Conservation (phyloP, 2,888 invertebrate species). For the Leuctra nigra region DNA sequence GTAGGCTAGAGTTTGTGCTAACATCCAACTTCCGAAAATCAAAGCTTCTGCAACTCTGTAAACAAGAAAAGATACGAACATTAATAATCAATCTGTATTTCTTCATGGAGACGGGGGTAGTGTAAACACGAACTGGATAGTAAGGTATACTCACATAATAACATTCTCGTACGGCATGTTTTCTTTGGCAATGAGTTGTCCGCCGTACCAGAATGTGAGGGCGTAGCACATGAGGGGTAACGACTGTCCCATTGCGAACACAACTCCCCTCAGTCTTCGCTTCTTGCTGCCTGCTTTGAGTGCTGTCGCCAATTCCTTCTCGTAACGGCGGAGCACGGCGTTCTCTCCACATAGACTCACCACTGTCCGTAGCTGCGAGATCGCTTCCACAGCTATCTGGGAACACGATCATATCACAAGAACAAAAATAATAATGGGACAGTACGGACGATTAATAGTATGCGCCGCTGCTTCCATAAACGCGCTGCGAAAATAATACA, state of each 20-base stretch:
- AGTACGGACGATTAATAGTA: too few species aligned
- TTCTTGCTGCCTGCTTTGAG: conserved; percentile 45
- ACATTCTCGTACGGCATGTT: conserved; percentile 56
- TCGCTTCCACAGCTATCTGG: conserved; percentile 65
- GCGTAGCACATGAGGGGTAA: conserved; percentile 67
- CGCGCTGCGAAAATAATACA: too few species aligned
- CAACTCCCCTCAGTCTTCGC: conserved; percentile 56
- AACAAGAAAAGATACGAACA: too few species aligned
- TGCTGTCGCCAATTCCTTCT: conserved; percentile 46
- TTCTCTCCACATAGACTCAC: conserved; percentile 59
- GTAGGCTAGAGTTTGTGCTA: conserved; percentile 70
- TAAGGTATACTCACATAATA: conserved; percentile 54
- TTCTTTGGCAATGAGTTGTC: conserved; percentile 55
- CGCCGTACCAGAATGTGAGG: conserved; percentile 64
- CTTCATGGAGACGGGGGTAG: too few species aligned
- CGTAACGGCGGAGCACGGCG: conserved; percentile 53
- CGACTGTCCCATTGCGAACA: conserved; percentile 64
- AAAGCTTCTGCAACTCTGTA: conserved; percentile 65
- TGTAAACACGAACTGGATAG: too few species aligned
- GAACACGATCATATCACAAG: too few species aligned
- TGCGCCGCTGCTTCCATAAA: too few species aligned
- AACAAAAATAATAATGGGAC: too few species aligned
- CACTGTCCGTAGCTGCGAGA: conserved; percentile 63
- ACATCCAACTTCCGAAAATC: conserved; percentile 72
- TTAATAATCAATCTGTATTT: too few species aligned